phyloP scores from a whole-genome alignment of 92 coral and sea anemone genomes.

The Pocillopora meandrina region DNA sequence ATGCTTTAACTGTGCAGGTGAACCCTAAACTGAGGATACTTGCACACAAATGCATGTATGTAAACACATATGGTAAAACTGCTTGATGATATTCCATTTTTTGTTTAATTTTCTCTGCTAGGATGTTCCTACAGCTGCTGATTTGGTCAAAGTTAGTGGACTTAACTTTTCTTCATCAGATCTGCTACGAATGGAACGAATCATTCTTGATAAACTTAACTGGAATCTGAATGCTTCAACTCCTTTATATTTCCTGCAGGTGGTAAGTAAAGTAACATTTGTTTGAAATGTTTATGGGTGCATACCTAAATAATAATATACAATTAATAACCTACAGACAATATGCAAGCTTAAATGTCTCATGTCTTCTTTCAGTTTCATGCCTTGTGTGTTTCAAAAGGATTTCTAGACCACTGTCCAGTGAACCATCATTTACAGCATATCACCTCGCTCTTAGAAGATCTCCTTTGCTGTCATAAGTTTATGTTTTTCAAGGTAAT shows the following conservation, averaged over 20 bases:
- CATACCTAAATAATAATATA: neutral
- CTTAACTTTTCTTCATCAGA: conserved; percentile 93
- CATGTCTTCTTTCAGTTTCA: conserved; percentile 66
- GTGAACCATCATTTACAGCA: conserved; percentile 78
- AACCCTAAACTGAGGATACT: too few species aligned
- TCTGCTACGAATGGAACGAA: conserved; percentile 98
- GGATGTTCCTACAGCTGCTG: conserved; percentile 93
- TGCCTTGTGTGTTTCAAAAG: conserved; percentile 87
- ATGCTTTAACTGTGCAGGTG: too few species aligned
- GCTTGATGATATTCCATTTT: neutral
- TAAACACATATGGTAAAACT: too few species aligned
- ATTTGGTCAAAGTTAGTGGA: conserved; percentile 91
- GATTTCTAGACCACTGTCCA: conserved; percentile 84
- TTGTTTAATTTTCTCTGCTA: neutral
- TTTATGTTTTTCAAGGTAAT: conserved; percentile 88
- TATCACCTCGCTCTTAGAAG: conserved; percentile 76
- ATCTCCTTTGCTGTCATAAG: conserved; percentile 76
- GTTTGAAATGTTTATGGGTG: neutral
- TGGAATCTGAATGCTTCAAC: conserved; percentile 93
- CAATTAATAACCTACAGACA: neutral
- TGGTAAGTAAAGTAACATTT: conserved; percentile 69
- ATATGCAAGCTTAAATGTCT: neutral
- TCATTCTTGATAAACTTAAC: conserved; percentile 88
- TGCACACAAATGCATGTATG: too few species aligned
- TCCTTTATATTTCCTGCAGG: conserved; percentile 88